phyloP scores from a whole-genome alignment of 2,797 vertebrate genomes.

The Halcyon chelicuti region DNA sequence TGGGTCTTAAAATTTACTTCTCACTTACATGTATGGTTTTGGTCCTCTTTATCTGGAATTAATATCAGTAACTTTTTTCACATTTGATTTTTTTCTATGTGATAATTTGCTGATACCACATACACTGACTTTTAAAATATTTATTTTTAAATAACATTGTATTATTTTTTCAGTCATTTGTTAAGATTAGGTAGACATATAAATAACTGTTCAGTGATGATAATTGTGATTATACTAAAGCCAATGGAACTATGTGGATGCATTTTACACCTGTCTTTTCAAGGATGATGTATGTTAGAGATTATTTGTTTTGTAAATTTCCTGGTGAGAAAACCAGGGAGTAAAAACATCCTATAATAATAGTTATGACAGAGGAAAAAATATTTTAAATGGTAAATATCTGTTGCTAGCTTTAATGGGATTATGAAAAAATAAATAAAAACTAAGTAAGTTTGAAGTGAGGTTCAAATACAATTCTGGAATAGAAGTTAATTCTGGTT shows the following conservation, averaged over 20 bases:
- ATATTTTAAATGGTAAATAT: background rate
- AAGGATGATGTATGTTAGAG: background rate
- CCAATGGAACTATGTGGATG: background rate
- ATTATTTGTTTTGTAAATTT: background rate
- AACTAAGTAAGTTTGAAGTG: background rate
- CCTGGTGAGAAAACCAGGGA: background rate
- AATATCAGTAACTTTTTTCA: background rate
- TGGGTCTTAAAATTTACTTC: background rate
- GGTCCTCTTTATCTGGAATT: background rate
- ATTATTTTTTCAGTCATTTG: background rate
- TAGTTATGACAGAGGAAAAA: background rate
- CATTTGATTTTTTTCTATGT: background rate
- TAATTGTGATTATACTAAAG: background rate
- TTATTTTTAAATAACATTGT: background rate
- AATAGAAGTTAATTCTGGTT: no score
- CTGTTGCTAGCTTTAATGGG: background rate
- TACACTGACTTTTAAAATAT: background rate
- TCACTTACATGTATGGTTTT: background rate
- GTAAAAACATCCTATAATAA: background rate
- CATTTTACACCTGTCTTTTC: background rate
- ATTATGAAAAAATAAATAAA: background rate
- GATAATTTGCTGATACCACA: background rate
- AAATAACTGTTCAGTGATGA: background rate
- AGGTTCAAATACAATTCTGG: background rate
- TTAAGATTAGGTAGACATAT: background rate